A percentile compares a stretch with the other conserved stretches of the same genome.
phyloP scores from a whole-genome alignment of 92 coral and sea anemone genomes.

The Umimayanthus chanpuru region DNA sequence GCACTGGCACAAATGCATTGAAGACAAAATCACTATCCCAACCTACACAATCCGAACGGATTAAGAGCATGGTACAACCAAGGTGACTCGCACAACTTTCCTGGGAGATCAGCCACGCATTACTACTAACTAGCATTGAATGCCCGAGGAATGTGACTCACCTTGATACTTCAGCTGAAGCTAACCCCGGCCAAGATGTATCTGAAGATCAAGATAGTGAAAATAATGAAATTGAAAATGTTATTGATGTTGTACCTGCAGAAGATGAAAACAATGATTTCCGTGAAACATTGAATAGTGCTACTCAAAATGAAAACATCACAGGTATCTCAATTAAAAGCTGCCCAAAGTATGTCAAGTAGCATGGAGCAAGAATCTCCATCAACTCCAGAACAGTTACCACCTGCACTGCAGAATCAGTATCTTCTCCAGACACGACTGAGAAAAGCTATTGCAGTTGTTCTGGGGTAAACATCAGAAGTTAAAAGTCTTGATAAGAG shows the following conservation, averaged over 20 bases:
- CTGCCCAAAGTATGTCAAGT: too few relatives aligned
- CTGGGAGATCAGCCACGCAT: slow-evolving; percentile 23
- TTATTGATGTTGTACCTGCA: slow-evolving; percentile 29
- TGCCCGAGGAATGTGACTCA: not conserved
- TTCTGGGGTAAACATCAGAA: not conserved
- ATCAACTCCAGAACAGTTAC: too few relatives aligned
- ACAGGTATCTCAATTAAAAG: too few relatives aligned
- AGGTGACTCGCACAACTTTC: not conserved
- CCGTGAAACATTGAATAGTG: slow-evolving; percentile 23
- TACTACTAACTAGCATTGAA: not conserved
- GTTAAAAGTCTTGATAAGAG: slow-evolving; percentile 13
- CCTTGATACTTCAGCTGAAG: too few relatives aligned
- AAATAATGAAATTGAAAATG: slow-evolving; percentile 12
- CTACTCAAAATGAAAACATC: slow-evolving; percentile 2
- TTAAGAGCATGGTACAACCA: slow-evolving; percentile 30
- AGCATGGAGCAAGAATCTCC: too few relatives aligned
- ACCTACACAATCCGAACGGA: slow-evolving; percentile 24
- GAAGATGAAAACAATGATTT: slow-evolving; percentile 43
- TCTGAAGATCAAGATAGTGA: too few relatives aligned
- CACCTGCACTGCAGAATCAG: too few relatives aligned
- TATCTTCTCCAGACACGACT: too few relatives aligned
- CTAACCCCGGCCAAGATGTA: too few relatives aligned
- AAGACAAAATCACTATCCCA: not conserved
- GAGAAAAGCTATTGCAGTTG: too few relatives aligned
- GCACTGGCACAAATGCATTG: not conserved